A percentile compares a stretch with the other conserved stretches of the same genome.
These are phyloP conservation scores for Muscicapa striata DNA, from an alignment of 2,797 vertebrate species.

Conservation along the genomic window DNA sequence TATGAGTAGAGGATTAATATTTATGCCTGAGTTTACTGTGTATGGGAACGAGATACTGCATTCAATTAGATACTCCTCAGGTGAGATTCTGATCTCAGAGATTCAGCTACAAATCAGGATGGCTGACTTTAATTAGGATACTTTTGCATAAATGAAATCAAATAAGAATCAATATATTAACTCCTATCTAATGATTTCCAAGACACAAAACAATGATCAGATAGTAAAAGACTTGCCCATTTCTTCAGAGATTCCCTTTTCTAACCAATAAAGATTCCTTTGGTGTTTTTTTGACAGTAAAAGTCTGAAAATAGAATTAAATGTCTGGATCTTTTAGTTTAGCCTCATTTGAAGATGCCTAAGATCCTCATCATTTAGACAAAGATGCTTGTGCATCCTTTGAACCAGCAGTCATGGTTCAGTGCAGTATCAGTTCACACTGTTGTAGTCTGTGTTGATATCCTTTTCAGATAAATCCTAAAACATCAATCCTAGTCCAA, in stretches of 20 bases:
- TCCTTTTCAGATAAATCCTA: neutral
- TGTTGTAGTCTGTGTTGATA: neutral
- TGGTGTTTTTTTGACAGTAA: neutral
- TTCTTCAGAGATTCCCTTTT: neutral
- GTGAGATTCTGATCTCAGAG: neutral
- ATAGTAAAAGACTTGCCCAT: neutral
- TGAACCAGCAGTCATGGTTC: neutral
- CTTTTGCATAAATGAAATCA: neutral
- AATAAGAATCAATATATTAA: constrained; percentile 10
- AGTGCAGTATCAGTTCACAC: neutral
- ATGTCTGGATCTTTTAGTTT: neutral
- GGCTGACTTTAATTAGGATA: neutral
- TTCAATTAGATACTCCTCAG: neutral
- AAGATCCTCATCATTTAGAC: neutral
- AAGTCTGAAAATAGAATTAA: neutral
- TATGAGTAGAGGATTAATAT: neutral
- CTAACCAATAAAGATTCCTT: neutral
- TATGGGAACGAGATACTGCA: neutral
- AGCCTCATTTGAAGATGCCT: neutral
- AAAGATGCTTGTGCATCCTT: neutral
- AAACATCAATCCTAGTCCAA: neutral
- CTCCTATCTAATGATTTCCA: neutral
- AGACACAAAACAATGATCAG: neutral
- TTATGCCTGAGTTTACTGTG: neutral
- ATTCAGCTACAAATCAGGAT: neutral